A percentile compares a stretch with the other conserved stretches of the same genome.
Evolutionary conservation across 2,797 vertebrate species (phyloP).

Genomic region (Salmo trutta): DNA sequence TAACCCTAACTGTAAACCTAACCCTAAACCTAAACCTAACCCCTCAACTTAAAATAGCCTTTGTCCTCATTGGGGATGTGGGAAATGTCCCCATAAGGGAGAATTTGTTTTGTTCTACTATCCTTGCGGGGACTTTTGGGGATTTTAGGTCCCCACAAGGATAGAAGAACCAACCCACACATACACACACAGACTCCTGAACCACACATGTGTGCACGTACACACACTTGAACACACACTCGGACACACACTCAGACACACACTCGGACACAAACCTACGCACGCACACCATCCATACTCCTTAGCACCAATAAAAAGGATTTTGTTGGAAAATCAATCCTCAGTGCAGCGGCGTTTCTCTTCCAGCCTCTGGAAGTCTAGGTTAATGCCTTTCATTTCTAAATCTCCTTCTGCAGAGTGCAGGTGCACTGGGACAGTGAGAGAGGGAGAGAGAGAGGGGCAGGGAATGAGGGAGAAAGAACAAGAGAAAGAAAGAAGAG

Average conservation of each 20-base stretch:
- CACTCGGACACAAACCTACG: slow-evolving; percentile 7
- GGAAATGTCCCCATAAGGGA: no score
- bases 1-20: no score
- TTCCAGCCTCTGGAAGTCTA: slow-evolving; percentile 54
- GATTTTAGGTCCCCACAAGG: no score
- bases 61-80: no score
- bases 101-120: no score
- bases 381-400: slow-evolving; percentile 56
- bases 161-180: neutral
- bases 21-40: no score
- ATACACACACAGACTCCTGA: slow-evolving; percentile 12
- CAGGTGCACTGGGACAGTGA: slow-evolving; percentile 68
- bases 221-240: slow-evolving; percentile 6
- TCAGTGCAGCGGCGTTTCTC: slow-evolving; percentile 39
- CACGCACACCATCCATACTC: slow-evolving; percentile 16
- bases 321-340: slow-evolving; percentile 59
- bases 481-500: slow-evolving; percentile 11
- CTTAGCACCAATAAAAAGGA: slow-evolving; percentile 57
- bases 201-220: neutral
- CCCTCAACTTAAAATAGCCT: no score
- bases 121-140: no score
- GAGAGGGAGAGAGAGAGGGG: slow-evolving; percentile 13
- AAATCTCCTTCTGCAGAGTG: slow-evolving; percentile 57
- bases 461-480: neutral
- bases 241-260: neutral